Evolutionary conservation across 2,888 invertebrate genomes (phyloP).

Genomic region (Brachypalpus laphriformis): DNA sequence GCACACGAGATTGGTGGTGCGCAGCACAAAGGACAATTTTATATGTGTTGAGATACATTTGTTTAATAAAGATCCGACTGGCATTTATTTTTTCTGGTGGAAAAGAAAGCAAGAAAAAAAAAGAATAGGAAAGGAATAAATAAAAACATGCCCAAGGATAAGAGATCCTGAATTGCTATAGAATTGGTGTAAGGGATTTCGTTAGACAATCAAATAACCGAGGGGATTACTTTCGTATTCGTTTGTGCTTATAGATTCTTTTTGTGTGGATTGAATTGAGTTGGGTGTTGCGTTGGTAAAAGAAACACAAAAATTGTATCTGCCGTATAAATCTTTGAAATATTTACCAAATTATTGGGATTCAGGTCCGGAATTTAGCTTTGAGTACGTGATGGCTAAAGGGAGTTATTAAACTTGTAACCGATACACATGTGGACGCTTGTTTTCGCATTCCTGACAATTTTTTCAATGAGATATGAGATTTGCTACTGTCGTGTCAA

Average conservation of each 20-base stretch:
- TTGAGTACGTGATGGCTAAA: constrained; percentile 16
- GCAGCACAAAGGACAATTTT: background rate
- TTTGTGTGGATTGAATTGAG: constrained; percentile 31
- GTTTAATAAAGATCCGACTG: background rate
- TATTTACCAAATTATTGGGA: constrained; percentile 25
- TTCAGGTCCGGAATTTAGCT: background rate
- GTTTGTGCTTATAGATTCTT: constrained; percentile 27
- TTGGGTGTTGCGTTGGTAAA: background rate
- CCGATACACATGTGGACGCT: background rate
- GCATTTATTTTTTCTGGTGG: background rate
- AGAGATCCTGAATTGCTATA: constrained; percentile 2
- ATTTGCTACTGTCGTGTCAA: background rate
- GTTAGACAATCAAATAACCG: constrained; percentile 30
- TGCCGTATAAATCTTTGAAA: constrained; percentile 3
- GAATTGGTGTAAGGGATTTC: constrained; percentile 19
- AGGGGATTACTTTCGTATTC: constrained; percentile 33
- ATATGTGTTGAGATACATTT: background rate
- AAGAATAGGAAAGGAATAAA: background rate
- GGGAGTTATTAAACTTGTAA: constrained; percentile 28
- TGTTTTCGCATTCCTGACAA: background rate
- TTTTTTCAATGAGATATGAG: background rate
- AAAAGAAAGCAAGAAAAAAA: background rate
- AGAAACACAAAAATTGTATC: background rate
- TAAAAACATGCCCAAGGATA: constrained; percentile 12
- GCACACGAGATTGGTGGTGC: background rate